Conservation (phyloP, 2,113 vertebrate species). For the Eubucco bourcierii region DNA sequence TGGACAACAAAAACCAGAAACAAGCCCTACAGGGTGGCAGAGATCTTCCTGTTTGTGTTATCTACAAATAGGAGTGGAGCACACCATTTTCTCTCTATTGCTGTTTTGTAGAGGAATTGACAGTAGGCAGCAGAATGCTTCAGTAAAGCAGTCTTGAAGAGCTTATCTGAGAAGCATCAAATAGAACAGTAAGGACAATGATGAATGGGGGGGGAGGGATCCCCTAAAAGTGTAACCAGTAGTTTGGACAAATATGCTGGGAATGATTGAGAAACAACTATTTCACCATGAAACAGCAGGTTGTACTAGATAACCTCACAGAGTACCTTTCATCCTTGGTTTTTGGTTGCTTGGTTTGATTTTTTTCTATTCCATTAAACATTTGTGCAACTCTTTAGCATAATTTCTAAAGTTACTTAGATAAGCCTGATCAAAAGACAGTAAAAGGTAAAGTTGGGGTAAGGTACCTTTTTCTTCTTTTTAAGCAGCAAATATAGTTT, state of each 20-base stretch:
- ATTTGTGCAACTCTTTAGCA: neutral
- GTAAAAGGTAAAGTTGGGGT: neutral
- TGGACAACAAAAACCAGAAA: neutral
- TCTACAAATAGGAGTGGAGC: neutral
- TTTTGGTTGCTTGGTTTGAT: no score
- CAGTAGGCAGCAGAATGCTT: neutral
- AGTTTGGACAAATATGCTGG: neutral
- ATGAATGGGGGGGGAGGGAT: neutral
- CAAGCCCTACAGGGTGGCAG: neutral
- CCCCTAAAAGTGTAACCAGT: neutral
- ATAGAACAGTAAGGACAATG: neutral
- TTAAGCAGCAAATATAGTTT: neutral
- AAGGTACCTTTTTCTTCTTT: neutral
- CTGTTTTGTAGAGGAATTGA: neutral
- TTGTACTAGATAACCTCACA: neutral
- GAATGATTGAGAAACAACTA: neutral
- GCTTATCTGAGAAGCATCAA: neutral
- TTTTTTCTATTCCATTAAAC: neutral
- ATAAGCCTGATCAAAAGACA: neutral
- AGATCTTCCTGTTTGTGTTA: neutral
- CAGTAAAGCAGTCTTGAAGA: neutral
- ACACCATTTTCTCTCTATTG: neutral
- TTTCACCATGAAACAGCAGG: neutral
- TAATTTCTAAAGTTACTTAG: neutral
- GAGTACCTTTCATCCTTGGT: neutral